Evolutionary conservation across 64 coral and sea anemone genomes (phyloP).

Genomic region (Stichodactyla mertensii): DNA sequence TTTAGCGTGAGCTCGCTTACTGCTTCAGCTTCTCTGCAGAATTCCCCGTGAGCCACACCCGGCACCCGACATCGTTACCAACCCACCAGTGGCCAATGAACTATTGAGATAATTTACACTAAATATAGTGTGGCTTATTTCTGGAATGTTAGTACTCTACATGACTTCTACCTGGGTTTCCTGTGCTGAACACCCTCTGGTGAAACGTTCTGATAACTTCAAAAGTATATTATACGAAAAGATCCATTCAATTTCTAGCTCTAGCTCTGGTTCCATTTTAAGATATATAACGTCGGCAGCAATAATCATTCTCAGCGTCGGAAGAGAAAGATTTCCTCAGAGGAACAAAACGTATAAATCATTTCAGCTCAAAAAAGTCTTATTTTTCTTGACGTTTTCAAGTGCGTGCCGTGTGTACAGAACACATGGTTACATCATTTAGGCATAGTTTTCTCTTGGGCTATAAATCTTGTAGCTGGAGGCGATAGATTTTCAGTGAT

Average conservation of each 20-base stretch:
- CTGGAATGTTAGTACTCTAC: neutral
- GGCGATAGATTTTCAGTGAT: neutral
- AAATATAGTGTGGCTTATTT: neutral
- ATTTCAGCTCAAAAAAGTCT: neutral
- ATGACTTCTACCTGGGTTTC: neutral
- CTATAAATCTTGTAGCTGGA: neutral
- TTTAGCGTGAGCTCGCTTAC: no score
- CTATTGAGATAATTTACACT: neutral
- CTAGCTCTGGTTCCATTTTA: no score
- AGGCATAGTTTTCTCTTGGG: neutral
- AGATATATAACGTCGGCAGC: no score
- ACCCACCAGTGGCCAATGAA: no score
- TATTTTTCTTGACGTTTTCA: neutral
- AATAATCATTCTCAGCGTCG: no score
- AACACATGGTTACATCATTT: neutral
- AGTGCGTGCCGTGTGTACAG: neutral
- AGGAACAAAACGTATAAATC: neutral
- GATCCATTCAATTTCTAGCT: no score
- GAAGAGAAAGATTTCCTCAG: no score
- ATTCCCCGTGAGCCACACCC: no score
- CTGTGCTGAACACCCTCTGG: neutral
- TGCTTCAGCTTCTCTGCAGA: no score
- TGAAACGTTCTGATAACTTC: no score
- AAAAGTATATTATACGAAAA: no score
- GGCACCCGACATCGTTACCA: no score